Evolutionary conservation across 2,797 vertebrate species (phyloP).

Genomic region (Chromobotia macracanthus): DNA sequence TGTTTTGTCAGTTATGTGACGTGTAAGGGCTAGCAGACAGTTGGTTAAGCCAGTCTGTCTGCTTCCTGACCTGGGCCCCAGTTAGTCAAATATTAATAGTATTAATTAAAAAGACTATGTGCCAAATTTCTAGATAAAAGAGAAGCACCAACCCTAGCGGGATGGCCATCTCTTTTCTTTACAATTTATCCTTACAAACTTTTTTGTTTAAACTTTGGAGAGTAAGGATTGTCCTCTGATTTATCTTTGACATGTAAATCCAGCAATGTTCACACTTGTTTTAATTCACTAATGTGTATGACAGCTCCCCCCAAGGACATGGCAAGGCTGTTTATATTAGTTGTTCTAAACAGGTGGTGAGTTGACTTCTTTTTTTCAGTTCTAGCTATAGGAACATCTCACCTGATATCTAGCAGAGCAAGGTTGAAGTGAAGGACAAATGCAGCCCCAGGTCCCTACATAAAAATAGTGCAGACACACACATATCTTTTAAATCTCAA

Average conservation of each 20-base stretch:
- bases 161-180: too few species aligned
- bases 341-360: background rate
- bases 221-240: background rate
- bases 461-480: background rate
- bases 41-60: too few species aligned
- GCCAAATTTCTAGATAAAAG: too few species aligned
- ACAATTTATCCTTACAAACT: background rate
- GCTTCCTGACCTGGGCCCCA: too few species aligned
- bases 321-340: background rate
- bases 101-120: too few species aligned
- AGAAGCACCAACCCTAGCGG: too few species aligned
- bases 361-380: background rate
- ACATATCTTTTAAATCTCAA: background rate
- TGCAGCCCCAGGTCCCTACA: background rate
- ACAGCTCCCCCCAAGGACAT: conserved; percentile 4
- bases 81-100: too few species aligned
- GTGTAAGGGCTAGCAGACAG: too few species aligned
- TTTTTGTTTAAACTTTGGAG: background rate
- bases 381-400: background rate
- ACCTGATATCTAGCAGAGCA: background rate
- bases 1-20: too few species aligned
- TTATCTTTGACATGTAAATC: background rate
- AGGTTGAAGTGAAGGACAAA: conserved; percentile 3
- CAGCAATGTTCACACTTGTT: background rate
- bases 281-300: background rate